phyloP scores from a whole-genome alignment of 2,888 invertebrate species.

The Venustoraphidia nigricollis region DNA sequence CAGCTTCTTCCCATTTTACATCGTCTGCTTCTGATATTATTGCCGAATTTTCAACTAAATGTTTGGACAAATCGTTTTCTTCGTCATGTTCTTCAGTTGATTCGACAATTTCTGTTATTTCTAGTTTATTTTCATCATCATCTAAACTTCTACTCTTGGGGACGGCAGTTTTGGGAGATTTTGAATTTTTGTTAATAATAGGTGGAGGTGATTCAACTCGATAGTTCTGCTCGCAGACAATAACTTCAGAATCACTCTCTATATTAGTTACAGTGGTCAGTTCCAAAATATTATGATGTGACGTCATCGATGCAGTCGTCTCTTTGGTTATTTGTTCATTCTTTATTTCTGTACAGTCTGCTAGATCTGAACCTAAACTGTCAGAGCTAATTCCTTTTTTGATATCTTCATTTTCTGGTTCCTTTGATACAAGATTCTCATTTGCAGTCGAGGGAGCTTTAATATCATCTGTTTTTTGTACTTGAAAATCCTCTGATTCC shows the following conservation, averaged over 20 bases:
- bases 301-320: too few species aligned
- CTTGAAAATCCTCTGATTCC: too few species aligned
- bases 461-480: too few species aligned
- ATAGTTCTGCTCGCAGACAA: slow-evolving; percentile 15
- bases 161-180: slow-evolving; percentile 6
- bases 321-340: too few species aligned
- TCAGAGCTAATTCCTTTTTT: too few species aligned
- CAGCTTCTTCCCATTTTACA: slow-evolving; percentile 39
- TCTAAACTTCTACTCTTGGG: slow-evolving; percentile 25
- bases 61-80: slow-evolving; percentile 18
- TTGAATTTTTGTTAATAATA: slow-evolving; percentile 9
- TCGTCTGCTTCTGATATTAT: slow-evolving; percentile 50
- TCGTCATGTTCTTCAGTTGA: slow-evolving; percentile 17
- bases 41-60: slow-evolving; percentile 32
- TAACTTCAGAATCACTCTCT: neutral
- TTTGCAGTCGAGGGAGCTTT: too few species aligned
- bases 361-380: too few species aligned
- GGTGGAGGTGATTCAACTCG: slow-evolving; percentile 23
- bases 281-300: too few species aligned
- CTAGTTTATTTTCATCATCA: slow-evolving; percentile 19
- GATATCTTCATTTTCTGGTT: too few species aligned
- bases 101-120: slow-evolving; percentile 26
- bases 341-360: too few species aligned
- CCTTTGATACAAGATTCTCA: too few species aligned
- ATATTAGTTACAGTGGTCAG: too few species aligned